Base-by-base conservation (phyloP, 2,113 vertebrate genomes). In the Sarotherodon lohbergeri region DNA sequence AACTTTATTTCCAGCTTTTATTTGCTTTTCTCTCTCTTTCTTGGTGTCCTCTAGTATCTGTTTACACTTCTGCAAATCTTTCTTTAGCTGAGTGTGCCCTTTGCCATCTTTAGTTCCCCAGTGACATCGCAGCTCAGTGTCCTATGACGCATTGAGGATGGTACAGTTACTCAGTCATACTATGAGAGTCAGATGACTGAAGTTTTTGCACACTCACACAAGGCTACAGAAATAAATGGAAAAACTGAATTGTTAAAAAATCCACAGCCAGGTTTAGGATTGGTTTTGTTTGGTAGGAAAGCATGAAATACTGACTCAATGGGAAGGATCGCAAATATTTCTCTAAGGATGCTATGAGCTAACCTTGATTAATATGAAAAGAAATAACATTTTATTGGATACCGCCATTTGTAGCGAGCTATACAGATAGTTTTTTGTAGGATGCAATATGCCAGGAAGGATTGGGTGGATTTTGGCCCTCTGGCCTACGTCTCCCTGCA, bases 41-140 rank as follows among this genome's bases (percentile, higher is more conserved):
- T 41, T n/a, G 22, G 32, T 11, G 29, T 22, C 46, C 29, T 88
- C n/a, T 82, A 6, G 22, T 19, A 55, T 89, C 84, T 7, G 1
- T 83, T 85, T 79, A 24, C 5, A 1, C 22, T 50, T 80, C 54
- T 55, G 52, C 39, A n/a, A 83, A 59, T 52, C 86, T 55, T 56
- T 63, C 79, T 80, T 32, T 55, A 34, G 71, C 73, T 29, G 50
- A 82, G 61, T 2, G 56, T 66, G 76, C n/a, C 86, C 82, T 86
- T 90, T 22, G 13, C 56, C 12, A 48, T 54, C 43, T 54, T 54
- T 86, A 29, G 76, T 81, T 84, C 80, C 79, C 17, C 34, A 3
- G 86, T 71, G 92, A 92, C 90, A 89, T 92, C 54, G 66, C 59
- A 32, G 46, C 32, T 81, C 79, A 73, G 85, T 82, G 88, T 90